A percentile compares a stretch with the other conserved stretches of the same genome.
Conservation (phyloP, 2,888 invertebrate species). For the Tanypteryx hageni region DNA sequence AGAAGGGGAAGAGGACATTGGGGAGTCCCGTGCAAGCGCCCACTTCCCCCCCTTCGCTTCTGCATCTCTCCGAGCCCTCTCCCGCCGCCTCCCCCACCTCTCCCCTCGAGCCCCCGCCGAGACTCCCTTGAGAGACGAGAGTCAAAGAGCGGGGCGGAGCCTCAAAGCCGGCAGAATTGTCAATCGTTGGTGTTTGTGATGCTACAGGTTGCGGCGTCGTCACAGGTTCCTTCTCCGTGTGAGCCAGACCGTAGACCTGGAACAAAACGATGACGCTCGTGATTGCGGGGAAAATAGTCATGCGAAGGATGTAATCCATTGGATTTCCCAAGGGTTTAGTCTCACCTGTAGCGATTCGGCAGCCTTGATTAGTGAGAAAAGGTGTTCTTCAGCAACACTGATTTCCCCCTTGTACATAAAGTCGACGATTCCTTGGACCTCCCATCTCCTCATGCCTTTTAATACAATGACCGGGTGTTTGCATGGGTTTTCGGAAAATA, state of each 20-base stretch:
- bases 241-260: slow-evolving; percentile 84
- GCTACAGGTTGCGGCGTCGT: slow-evolving; percentile 72
- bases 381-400: slow-evolving; percentile 89
- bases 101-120: slow-evolving; percentile 71
- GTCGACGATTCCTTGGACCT: slow-evolving; percentile 92
- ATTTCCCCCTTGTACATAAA: slow-evolving; percentile 97
- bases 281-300: not conserved
- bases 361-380: slow-evolving; percentile 89
- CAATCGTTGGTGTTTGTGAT: slow-evolving; percentile 65
- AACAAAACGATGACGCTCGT: not conserved
- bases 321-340: not conserved
- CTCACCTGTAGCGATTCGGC: slow-evolving; percentile 88
- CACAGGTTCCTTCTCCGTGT: slow-evolving; percentile 76
- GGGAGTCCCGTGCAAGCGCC: slow-evolving; percentile 30
- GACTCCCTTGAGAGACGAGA: slow-evolving; percentile 72
- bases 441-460: slow-evolving; percentile 92
- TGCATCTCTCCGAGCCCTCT: slow-evolving; percentile 74
- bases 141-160: slow-evolving; percentile 75
- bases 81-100: slow-evolving; percentile 71
- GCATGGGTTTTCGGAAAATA: slow-evolving; percentile 94
- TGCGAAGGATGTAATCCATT: not conserved
- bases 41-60: slow-evolving; percentile 41
- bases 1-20: slow-evolving; percentile 65
- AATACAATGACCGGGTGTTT: slow-evolving; percentile 95
- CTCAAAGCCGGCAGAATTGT: slow-evolving; percentile 73